Conservation (phyloP, 2,797 vertebrate genomes). For the Etheostoma perlongum region DNA sequence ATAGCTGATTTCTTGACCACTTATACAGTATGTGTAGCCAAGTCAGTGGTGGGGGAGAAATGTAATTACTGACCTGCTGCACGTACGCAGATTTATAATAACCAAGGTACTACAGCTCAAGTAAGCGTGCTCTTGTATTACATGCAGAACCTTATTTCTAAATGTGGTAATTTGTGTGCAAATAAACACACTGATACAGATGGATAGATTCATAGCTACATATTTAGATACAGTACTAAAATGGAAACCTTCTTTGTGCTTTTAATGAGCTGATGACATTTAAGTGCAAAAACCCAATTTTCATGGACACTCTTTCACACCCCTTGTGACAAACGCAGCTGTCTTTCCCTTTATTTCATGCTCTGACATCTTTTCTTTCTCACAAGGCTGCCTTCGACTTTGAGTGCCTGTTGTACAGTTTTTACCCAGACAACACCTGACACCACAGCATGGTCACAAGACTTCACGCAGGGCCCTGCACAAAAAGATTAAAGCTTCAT, state of each 20-base stretch:
- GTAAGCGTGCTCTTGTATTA: neutral
- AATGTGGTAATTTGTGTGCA: neutral
- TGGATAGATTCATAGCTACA: neutral
- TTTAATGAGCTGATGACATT: slow-evolving; percentile 42
- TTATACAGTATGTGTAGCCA: neutral
- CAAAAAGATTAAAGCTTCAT: slow-evolving; percentile 36
- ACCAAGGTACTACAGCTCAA: neutral
- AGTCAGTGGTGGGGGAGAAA: neutral
- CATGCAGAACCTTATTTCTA: neutral
- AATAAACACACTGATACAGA: neutral
- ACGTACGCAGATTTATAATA: neutral
- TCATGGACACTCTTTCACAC: slow-evolving; percentile 46
- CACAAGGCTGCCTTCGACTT: slow-evolving; percentile 72
- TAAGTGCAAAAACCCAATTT: slow-evolving; percentile 33
- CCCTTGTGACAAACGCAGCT: slow-evolving; percentile 70
- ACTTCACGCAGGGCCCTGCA: slow-evolving; percentile 29
- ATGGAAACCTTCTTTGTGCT: neutral
- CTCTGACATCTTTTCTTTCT: slow-evolving; percentile 52
- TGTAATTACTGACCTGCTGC: neutral
- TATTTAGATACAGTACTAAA: neutral
- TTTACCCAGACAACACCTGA: slow-evolving; percentile 62
- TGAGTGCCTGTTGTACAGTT: slow-evolving; percentile 64
- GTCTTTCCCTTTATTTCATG: slow-evolving; percentile 42
- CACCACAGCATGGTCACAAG: slow-evolving; percentile 54
- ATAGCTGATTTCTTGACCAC: neutral